Conservation (phyloP, 2,113 vertebrate genomes). For the Protobothrops mucrosquamatus region DNA sequence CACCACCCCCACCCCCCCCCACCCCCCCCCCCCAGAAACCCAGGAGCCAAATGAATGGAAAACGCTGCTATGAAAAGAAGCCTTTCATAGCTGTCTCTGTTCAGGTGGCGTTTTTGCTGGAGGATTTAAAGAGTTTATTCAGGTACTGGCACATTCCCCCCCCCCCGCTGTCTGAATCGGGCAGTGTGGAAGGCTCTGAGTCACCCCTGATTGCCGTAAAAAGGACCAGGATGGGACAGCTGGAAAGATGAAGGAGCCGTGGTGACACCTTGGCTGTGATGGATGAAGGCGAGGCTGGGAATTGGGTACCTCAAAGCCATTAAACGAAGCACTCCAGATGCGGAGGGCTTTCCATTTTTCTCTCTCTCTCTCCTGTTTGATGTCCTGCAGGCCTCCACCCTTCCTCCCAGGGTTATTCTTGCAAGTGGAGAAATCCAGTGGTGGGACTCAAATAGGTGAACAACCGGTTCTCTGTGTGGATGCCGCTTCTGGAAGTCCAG, state of each 20-base stretch:
- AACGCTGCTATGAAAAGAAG: slow-evolving; percentile 70
- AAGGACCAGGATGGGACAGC: slow-evolving; percentile 60
- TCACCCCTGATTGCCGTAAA: slow-evolving; percentile 67
- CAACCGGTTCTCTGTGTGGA: no score
- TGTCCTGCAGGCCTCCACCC: not conserved
- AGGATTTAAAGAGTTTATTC: slow-evolving; percentile 80
- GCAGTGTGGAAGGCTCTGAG: slow-evolving; percentile 70
- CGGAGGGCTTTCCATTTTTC: slow-evolving; percentile 18
- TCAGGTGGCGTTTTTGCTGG: slow-evolving; percentile 77
- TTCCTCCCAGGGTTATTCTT: not conserved
- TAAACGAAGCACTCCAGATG: slow-evolving; percentile 53
- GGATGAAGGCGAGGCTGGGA: slow-evolving; percentile 59
- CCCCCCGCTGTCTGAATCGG: slow-evolving; percentile 62
- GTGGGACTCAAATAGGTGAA: no score
- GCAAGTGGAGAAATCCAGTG: not conserved
- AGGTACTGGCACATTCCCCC: slow-evolving; percentile 71
- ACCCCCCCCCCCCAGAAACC: no score
- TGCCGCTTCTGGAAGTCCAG: no score
- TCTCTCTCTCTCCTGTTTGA: slow-evolving; percentile 56
- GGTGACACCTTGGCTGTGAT: slow-evolving; percentile 60
- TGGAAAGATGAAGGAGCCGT: slow-evolving; percentile 69
- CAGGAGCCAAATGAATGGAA: no score
- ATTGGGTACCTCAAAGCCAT: slow-evolving; percentile 38
- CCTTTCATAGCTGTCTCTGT: slow-evolving; percentile 68
- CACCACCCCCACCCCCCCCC: no score